Evolutionary conservation across 2,888 invertebrate genomes (phyloP).

Genomic region (Pomacea canaliculata): DNA sequence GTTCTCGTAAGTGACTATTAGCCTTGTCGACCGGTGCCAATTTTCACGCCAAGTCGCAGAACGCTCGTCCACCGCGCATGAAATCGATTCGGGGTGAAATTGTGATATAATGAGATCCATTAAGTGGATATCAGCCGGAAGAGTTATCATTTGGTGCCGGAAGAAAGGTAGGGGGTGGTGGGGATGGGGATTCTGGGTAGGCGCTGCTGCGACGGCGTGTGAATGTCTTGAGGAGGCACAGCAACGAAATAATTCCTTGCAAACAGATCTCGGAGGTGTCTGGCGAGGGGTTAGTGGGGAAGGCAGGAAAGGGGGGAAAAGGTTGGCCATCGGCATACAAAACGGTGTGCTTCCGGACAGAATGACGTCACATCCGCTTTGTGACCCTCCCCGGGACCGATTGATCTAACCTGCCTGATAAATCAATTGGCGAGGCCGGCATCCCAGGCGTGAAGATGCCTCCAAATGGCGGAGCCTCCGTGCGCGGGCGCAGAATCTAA

Average conservation of each 20-base stretch:
- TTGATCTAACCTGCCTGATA: slow-evolving; percentile 9
- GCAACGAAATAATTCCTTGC: slow-evolving; percentile 37
- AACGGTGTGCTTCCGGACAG: neutral
- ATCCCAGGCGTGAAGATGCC: slow-evolving; percentile 15
- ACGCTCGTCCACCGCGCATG: slow-evolving; percentile 33
- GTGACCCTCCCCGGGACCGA: slow-evolving; percentile 15
- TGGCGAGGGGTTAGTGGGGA: too few relatives aligned
- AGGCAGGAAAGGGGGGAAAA: too few relatives aligned
- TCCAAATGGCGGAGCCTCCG: slow-evolving; percentile 13
- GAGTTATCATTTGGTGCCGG: slow-evolving; percentile 34
- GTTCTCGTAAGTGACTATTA: slow-evolving; percentile 44
- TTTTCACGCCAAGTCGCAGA: slow-evolving; percentile 39
- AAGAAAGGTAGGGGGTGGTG: neutral
- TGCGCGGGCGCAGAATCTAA: slow-evolving; percentile 8
- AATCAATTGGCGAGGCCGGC: slow-evolving; percentile 6
- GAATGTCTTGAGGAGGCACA: slow-evolving; percentile 13
- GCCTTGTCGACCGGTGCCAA: slow-evolving; percentile 39
- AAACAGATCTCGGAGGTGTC: slow-evolving; percentile 26
- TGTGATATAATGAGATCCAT: slow-evolving; percentile 43
- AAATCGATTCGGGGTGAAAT: slow-evolving; percentile 39
- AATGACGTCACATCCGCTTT: slow-evolving; percentile 3
- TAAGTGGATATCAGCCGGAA: slow-evolving; percentile 36
- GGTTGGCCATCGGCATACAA: neutral
- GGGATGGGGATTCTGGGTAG: neutral
- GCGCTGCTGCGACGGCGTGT: slow-evolving; percentile 22